Evolutionary conservation across 2,797 vertebrate genomes (phyloP).

Genomic region (Sparidentex hasta): DNA sequence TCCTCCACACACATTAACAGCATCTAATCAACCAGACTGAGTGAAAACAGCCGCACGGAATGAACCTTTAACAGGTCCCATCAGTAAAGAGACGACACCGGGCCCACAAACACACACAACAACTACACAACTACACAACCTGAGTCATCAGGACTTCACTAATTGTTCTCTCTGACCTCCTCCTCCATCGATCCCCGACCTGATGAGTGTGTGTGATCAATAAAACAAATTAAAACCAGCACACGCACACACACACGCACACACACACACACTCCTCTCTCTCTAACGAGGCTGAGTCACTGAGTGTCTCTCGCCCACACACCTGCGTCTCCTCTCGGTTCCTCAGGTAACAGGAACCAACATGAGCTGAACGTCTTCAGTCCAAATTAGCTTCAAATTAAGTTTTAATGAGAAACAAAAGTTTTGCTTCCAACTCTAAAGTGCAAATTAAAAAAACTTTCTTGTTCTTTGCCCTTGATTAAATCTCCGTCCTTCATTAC

Average conservation of each 20-base stretch:
- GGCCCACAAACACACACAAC: slow-evolving; percentile 2
- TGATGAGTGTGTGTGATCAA: slow-evolving; percentile 58
- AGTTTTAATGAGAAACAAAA: too few species aligned
- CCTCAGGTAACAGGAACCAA: slow-evolving; percentile 27
- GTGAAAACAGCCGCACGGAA: background rate
- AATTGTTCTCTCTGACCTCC: slow-evolving; percentile 56
- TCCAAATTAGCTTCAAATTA: too few species aligned
- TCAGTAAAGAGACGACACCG: background rate
- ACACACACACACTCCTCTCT: background rate
- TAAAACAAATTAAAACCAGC: slow-evolving; percentile 43
- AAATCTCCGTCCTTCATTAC: too few species aligned
- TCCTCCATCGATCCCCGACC: slow-evolving; percentile 45
- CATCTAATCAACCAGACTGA: slow-evolving; percentile 3
- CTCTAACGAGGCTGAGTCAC: slow-evolving; percentile 37
- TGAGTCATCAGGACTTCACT: slow-evolving; percentile 58
- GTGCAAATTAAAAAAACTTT: too few species aligned
- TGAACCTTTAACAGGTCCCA: background rate
- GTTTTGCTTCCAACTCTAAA: too few species aligned
- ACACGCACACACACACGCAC: slow-evolving; percentile 19
- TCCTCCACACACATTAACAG: background rate
- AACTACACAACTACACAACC: slow-evolving; percentile 14
- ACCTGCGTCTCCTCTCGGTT: slow-evolving; percentile 6
- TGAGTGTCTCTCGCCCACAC: slow-evolving; percentile 27
- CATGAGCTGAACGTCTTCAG: too few species aligned
- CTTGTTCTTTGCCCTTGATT: too few species aligned